Evolutionary conservation across 2,888 invertebrate genomes (phyloP).

Genomic region (Agonopterix arenella): DNA sequence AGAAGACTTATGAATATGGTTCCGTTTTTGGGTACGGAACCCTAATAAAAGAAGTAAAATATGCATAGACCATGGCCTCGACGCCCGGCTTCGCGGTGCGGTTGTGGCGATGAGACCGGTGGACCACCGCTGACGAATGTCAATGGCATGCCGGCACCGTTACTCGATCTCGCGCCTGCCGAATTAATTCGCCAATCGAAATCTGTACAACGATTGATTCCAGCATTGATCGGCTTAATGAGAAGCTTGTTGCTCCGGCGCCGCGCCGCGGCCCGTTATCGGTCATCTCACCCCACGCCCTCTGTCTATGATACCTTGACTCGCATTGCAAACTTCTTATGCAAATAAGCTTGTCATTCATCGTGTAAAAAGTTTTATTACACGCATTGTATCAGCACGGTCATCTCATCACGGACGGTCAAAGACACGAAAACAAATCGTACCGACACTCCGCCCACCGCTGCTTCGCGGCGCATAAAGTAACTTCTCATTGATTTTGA

Average conservation of each 20-base stretch:
- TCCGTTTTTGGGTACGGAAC: not conserved
- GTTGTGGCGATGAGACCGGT: conserved; percentile 9
- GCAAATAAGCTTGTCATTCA: conserved; percentile 22
- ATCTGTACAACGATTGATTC: conserved; percentile 61
- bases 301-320: conserved; percentile 14
- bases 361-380: conserved; percentile 29
- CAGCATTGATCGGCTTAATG: conserved; percentile 62
- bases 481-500: conserved; percentile 36
- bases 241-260: conserved; percentile 55
- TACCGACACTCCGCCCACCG: conserved; percentile 26
- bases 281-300: conserved; percentile 48
- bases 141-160: conserved; percentile 72
- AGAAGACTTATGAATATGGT: no score
- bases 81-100: not conserved
- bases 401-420: conserved; percentile 53
- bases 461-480: conserved; percentile 20
- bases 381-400: conserved; percentile 40
- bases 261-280: conserved; percentile 52
- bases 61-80: not conserved
- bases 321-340: conserved; percentile 27
- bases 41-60: not conserved
- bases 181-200: conserved; percentile 71
- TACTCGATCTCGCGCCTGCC: conserved; percentile 70
- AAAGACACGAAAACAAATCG: conserved; percentile 47
- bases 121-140: conserved; percentile 64